Evolutionary conservation across 2,797 vertebrate genomes (phyloP).

Genomic region (Ctenosaura bakeri): DNA sequence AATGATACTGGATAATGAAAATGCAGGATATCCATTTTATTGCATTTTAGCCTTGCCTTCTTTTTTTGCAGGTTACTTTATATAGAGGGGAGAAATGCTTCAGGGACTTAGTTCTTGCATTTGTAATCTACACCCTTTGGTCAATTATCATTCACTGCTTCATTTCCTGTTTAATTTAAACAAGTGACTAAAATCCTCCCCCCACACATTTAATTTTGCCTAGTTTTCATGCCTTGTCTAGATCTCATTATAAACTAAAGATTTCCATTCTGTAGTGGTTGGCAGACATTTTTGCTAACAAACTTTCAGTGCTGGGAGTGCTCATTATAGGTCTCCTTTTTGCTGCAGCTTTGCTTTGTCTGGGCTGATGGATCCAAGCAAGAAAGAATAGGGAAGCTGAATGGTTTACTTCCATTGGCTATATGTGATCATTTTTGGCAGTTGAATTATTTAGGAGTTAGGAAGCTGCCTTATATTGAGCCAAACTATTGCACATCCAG

Average conservation of each 20-base stretch:
- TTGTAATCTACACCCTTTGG: neutral
- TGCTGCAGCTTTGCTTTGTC: neutral
- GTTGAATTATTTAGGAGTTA: neutral
- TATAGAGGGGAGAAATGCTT: neutral
- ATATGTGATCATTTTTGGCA: neutral
- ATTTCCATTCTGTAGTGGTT: neutral
- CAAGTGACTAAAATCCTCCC: neutral
- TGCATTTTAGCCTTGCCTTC: neutral
- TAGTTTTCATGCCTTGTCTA: neutral
- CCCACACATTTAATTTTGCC: neutral
- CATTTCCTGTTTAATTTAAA: constrained; percentile 1
- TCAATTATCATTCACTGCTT: constrained; percentile 19
- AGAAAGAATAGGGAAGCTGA: neutral
- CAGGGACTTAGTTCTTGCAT: neutral
- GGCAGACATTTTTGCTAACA: neutral
- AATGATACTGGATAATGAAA: neutral
- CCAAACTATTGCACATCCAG: no score
- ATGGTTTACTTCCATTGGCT: neutral
- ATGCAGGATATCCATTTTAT: neutral
- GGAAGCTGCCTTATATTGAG: no score
- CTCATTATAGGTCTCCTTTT: neutral
- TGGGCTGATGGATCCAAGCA: neutral
- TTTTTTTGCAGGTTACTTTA: neutral
- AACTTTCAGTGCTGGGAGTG: neutral
- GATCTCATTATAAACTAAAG: neutral